These are phyloP conservation scores for Tipula helvola DNA, from an alignment of 2,888 invertebrate genomes.

Conservation along the genomic window DNA sequence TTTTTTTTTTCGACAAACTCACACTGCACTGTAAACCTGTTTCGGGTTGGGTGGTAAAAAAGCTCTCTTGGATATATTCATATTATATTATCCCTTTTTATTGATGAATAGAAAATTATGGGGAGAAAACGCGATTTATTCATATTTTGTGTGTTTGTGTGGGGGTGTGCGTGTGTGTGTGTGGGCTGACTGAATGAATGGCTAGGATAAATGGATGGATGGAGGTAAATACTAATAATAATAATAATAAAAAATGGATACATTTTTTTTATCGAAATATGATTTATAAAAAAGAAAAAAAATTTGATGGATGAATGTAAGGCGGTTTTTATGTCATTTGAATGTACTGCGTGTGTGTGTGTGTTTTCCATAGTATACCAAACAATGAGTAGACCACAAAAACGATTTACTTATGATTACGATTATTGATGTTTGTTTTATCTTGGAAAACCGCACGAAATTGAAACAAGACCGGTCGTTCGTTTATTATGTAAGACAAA, in stretches of 20 bases:
- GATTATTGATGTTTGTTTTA: conserved; percentile 4
- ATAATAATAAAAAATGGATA: not conserved
- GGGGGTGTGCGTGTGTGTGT: not conserved
- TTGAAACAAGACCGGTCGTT: not conserved
- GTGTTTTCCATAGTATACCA: not conserved
- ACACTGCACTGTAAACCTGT: not conserved
- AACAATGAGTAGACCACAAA: not conserved
- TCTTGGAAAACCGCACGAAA: not conserved
- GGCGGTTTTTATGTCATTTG: not conserved
- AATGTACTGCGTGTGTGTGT: not conserved
- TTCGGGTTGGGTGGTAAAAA: not conserved
- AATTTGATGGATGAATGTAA: not conserved
- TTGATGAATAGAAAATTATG: not conserved
- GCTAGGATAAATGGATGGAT: not conserved
- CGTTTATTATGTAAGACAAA: not conserved
- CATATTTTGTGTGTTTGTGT: not conserved
- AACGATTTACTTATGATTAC: conserved; percentile 4
- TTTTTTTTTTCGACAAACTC: not conserved
- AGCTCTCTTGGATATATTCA: not conserved
- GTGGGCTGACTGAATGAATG: not conserved
- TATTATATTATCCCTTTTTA: not conserved
- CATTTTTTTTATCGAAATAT: not conserved
- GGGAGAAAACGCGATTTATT: not conserved
- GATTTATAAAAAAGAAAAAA: not conserved
- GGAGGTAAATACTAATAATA: not conserved